Evolutionary conservation across 2,888 invertebrate genomes (phyloP).

Genomic region (Sarcophaga carnaria): DNA sequence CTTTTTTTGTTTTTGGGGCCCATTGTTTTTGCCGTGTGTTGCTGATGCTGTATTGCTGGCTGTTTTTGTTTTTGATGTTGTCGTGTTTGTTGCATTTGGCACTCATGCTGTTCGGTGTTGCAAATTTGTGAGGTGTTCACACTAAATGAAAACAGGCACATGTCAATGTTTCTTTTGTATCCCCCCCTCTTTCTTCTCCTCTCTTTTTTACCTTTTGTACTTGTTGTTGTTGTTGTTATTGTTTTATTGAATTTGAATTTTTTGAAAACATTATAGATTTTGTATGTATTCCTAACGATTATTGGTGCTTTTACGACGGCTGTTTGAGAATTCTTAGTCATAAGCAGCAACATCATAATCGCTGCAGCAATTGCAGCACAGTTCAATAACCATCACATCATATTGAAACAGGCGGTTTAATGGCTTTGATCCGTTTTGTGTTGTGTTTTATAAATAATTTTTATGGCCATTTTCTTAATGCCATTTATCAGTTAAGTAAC

Average conservation of each 20-base stretch:
- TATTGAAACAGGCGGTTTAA: conserved; percentile 38
- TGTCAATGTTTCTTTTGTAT: conserved; percentile 57
- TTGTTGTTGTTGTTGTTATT: not conserved
- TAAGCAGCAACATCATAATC: not conserved
- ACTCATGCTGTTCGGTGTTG: conserved; percentile 69
- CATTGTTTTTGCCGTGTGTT: conserved; percentile 37
- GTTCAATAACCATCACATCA: not conserved
- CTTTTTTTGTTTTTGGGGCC: conserved; percentile 24
- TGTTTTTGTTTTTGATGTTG: conserved; percentile 53
- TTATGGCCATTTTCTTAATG: conserved; percentile 18
- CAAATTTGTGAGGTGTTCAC: conserved; percentile 70
- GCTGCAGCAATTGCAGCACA: not conserved
- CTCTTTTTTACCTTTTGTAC: too few relatives aligned
- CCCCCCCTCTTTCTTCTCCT: not conserved
- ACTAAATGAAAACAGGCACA: conserved; percentile 67
- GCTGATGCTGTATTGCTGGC: conserved; percentile 48
- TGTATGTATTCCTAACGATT: not conserved
- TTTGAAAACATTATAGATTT: conserved; percentile 42
- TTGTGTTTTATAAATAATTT: conserved; percentile 43
- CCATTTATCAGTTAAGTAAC: conserved; percentile 19
- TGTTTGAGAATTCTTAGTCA: not conserved
- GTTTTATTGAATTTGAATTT: conserved; percentile 53
- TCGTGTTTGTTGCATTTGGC: conserved; percentile 69
- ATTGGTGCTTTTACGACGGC: not conserved
- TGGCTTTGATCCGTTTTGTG: conserved; percentile 46